Conservation (phyloP, 2,888 invertebrate genomes). For the Cabera pusaria region DNA sequence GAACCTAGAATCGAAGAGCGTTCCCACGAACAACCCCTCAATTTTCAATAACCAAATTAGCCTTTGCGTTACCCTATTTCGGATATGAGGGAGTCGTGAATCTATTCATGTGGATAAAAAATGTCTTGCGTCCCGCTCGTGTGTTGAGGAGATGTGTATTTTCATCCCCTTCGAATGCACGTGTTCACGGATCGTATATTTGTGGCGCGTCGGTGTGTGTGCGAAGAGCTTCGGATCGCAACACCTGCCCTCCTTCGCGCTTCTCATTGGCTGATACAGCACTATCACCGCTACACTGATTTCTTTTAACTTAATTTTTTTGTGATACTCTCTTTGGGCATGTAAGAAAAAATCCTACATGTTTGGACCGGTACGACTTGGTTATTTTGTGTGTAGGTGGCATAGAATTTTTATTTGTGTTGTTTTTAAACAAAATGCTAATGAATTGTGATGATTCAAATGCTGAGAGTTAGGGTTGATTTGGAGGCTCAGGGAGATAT, state of each 20-base stretch:
- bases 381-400: slow-evolving; percentile 80
- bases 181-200: slow-evolving; percentile 80
- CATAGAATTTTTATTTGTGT: slow-evolving; percentile 66
- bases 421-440: slow-evolving; percentile 73
- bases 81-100: slow-evolving; percentile 82
- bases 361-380: slow-evolving; percentile 76
- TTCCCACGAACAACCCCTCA: slow-evolving; percentile 87
- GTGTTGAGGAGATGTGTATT: slow-evolving; percentile 45
- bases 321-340: slow-evolving; percentile 74
- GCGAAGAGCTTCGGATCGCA: slow-evolving; percentile 61
- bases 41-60: slow-evolving; percentile 85
- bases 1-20: slow-evolving; percentile 85
- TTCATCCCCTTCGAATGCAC: slow-evolving; percentile 81
- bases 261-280: slow-evolving; percentile 70
- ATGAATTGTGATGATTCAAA: slow-evolving; percentile 60
- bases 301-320: slow-evolving; percentile 79
- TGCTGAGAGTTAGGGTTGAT: slow-evolving; percentile 43
- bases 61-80: slow-evolving; percentile 84
- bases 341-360: slow-evolving; percentile 77
- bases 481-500: slow-evolving; percentile 2
- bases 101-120: slow-evolving; percentile 81
- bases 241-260: slow-evolving; percentile 78
- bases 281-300: slow-evolving; percentile 82
- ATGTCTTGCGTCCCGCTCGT: slow-evolving; percentile 62
- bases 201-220: slow-evolving; percentile 65